A percentile compares a stretch with the other conserved stretches of the same genome.
These are phyloP conservation scores for Stigmatopora nigra DNA, from an alignment of 2,113 vertebrate species.

Conservation along the genomic window DNA sequence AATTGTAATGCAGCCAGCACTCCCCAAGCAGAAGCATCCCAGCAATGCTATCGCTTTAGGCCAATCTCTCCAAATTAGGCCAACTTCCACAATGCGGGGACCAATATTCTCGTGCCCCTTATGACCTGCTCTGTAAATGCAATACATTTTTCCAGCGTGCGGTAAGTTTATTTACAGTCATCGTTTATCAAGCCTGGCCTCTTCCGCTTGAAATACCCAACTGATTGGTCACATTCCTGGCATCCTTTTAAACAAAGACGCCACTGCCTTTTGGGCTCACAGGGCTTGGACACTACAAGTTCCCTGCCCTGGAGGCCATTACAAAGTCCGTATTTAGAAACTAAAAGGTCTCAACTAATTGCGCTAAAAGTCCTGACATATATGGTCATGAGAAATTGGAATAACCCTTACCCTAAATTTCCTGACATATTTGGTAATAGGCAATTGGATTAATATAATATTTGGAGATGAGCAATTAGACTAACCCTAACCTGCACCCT, in stretches of 20 bases:
- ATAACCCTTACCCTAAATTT: background rate
- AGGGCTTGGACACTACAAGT: conserved; percentile 46
- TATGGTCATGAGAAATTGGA: conserved; percentile 56
- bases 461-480: too few species aligned
- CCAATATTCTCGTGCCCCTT: conserved; percentile 68
- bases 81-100: conserved; percentile 74
- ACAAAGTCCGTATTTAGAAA: conserved; percentile 53
- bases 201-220: conserved; percentile 73
- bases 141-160: conserved; percentile 67
- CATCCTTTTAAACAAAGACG: conserved; percentile 57
- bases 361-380: conserved; percentile 48
- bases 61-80: conserved; percentile 93
- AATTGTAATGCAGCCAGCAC: conserved; percentile 69
- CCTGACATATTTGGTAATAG: too few species aligned
- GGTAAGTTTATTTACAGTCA: conserved; percentile 77
- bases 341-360: conserved; percentile 46
- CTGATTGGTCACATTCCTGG: conserved; percentile 74
- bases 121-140: conserved; percentile 62
- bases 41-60: conserved; percentile 78
- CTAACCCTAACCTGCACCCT: too few species aligned
- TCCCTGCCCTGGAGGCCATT: conserved; percentile 47
- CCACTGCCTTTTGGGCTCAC: conserved; percentile 52
- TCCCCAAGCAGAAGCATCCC: conserved; percentile 75
- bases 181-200: conserved; percentile 74
- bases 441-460: too few species aligned